These are phyloP conservation scores for Drosophila eugracilis DNA, from an alignment of 1,140 invertebrate species.

Conservation along the genomic window DNA sequence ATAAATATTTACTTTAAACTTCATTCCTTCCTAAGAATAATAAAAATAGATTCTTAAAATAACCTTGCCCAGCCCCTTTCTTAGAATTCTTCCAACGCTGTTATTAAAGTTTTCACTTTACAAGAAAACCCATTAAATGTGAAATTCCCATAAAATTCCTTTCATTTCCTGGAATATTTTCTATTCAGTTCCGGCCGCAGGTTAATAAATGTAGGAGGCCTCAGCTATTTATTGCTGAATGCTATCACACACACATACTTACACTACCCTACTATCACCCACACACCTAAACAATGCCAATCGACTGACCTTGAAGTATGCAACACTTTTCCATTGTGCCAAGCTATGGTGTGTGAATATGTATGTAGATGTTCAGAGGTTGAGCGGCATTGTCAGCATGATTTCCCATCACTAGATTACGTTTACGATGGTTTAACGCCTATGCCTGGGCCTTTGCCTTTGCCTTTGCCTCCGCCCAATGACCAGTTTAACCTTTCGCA, in stretches of 20 bases:
- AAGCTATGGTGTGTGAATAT: constrained; percentile 15
- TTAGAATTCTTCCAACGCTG: background rate
- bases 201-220: constrained; percentile 43
- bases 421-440: constrained; percentile 67
- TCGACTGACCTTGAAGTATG: constrained; percentile 74
- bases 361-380: constrained; percentile 11
- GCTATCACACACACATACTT: constrained; percentile 7
- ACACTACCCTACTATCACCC: background rate
- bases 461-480: constrained; percentile 49
- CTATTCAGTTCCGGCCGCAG: constrained; percentile 23
- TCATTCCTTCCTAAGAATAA: background rate
- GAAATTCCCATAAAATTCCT: constrained; percentile 18
- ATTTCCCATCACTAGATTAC: constrained; percentile 52
- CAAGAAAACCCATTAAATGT: background rate
- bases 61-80: background rate
- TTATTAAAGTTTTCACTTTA: background rate
- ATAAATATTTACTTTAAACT: background rate
- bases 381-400: constrained; percentile 60
- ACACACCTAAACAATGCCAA: constrained; percentile 20
- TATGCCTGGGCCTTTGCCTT: constrained; percentile 36
- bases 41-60: background rate
- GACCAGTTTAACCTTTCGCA: constrained; percentile 76
- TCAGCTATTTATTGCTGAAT: constrained; percentile 31
- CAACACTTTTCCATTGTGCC: constrained; percentile 66
- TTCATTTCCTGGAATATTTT: constrained; percentile 17